phyloP scores from a whole-genome alignment of 2,797 vertebrate genomes.

The Peromyscus aztecus region DNA sequence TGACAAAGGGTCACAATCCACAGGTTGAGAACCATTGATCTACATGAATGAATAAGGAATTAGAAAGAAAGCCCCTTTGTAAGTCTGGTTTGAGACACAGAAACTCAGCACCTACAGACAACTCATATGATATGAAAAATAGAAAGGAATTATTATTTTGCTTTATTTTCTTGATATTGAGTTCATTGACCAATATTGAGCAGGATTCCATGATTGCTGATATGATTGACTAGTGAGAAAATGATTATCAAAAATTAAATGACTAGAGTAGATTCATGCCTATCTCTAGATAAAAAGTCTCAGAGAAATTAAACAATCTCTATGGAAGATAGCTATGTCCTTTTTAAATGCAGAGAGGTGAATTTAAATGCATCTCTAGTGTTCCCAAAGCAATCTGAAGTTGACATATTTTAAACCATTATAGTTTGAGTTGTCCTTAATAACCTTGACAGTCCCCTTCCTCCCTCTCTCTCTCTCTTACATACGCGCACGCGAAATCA shows the following conservation, averaged over 20 bases:
- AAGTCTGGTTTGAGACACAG: neutral
- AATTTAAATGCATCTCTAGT: neutral
- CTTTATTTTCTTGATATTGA: neutral
- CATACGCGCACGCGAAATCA: neutral
- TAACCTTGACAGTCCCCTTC: neutral
- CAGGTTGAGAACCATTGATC: neutral
- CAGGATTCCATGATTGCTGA: neutral
- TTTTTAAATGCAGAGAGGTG: conserved; percentile 10
- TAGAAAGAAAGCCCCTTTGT: neutral
- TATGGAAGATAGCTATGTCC: neutral
- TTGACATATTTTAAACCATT: conserved; percentile 11
- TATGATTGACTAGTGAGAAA: neutral
- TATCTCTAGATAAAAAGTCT: neutral
- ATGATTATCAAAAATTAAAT: neutral
- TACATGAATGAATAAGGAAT: neutral
- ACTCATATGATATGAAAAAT: neutral
- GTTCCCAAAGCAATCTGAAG: conserved; percentile 20
- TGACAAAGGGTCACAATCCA: neutral
- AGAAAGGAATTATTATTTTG: neutral
- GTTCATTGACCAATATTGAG: neutral
- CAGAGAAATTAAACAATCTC: neutral
- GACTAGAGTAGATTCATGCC: neutral
- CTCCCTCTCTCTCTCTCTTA: neutral
- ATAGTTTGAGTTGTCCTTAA: neutral
- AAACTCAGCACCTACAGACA: neutral